phyloP scores from a whole-genome alignment of 2,797 vertebrate genomes.

The Myripristis jacobus region DNA sequence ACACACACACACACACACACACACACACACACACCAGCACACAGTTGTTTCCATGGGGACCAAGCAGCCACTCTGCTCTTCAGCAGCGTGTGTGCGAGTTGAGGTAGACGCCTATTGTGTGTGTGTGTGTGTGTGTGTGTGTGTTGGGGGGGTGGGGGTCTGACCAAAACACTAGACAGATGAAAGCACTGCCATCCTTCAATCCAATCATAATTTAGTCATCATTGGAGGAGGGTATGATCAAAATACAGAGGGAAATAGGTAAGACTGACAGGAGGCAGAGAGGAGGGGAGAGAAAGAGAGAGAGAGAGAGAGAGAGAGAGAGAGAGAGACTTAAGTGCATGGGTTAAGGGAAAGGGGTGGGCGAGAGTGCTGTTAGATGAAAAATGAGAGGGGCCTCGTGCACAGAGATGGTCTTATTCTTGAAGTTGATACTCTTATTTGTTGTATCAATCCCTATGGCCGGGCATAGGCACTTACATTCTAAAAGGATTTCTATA shows the following conservation, averaged over 20 bases:
- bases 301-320: slow-evolving; percentile 58
- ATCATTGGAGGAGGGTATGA: slow-evolving; percentile 85
- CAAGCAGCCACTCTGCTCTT: slow-evolving; percentile 87
- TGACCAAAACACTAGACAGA: slow-evolving; percentile 84
- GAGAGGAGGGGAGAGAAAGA: slow-evolving; percentile 56
- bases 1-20: slow-evolving; percentile 33
- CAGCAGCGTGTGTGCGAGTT: slow-evolving; percentile 84
- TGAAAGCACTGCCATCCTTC: slow-evolving; percentile 92
- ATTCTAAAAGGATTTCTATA: slow-evolving; percentile 66
- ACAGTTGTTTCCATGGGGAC: slow-evolving; percentile 89
- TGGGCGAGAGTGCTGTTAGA: slow-evolving; percentile 56
- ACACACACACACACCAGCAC: slow-evolving; percentile 19
- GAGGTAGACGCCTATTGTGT: slow-evolving; percentile 83
- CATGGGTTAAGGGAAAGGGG: slow-evolving; percentile 57
- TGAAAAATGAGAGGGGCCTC: slow-evolving; percentile 59
- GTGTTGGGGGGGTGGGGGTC: slow-evolving; percentile 67
- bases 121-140: too few species aligned
- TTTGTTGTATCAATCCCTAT: slow-evolving; percentile 62
- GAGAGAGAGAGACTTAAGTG: slow-evolving; percentile 59
- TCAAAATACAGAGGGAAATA: slow-evolving; percentile 80
- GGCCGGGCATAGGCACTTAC: slow-evolving; percentile 49
- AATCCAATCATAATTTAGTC: slow-evolving; percentile 94
- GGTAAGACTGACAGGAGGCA: slow-evolving; percentile 55
- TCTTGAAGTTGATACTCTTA: slow-evolving; percentile 63
- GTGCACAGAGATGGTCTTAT: slow-evolving; percentile 66